Conservation (phyloP, 2,888 invertebrate genomes). For the Empis stercorea region DNA sequence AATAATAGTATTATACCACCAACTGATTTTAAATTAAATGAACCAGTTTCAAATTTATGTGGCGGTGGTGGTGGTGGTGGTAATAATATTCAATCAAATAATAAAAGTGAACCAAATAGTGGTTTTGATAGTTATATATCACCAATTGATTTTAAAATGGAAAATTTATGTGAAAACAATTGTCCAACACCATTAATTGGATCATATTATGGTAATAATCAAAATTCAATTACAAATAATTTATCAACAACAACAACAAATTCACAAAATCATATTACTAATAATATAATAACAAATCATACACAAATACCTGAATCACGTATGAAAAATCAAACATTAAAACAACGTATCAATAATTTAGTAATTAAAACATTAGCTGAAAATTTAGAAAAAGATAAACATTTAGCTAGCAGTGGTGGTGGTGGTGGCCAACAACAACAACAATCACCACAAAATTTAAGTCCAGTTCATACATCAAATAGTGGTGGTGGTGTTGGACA, state of each 20-base stretch:
- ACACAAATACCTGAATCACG: constrained; percentile 2
- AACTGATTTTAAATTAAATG: constrained; percentile 35
- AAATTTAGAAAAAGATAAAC: constrained; percentile 49
- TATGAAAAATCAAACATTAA: constrained; percentile 57
- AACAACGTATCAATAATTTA: constrained; percentile 76
- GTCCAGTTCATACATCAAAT: constrained; percentile 24
- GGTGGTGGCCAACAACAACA: constrained; percentile 22
- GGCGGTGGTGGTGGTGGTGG: constrained; percentile 7
- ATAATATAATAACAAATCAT: too few species aligned
- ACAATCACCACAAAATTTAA: constrained; percentile 16
- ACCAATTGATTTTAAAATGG: constrained; percentile 30
- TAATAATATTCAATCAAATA: constrained; percentile 16
- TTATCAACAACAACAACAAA: constrained; percentile 43
- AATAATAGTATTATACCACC: constrained; percentile 22
- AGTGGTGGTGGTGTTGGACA: not conserved
- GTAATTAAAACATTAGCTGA: constrained; percentile 82
- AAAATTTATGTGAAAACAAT: constrained; percentile 35
- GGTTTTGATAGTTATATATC: constrained; percentile 35
- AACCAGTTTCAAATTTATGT: constrained; percentile 31
- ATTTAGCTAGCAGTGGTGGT: constrained; percentile 14
- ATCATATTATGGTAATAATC: constrained; percentile 37
- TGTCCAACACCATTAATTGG: constrained; percentile 44
- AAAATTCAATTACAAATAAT: constrained; percentile 36
- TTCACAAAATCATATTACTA: not conserved
- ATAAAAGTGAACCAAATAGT: constrained; percentile 31